Evolutionary conservation across 2,888 invertebrate species (phyloP), one percentile per base, ranked within the genome.

Genomic region (Phaonia tiefii): DNA sequence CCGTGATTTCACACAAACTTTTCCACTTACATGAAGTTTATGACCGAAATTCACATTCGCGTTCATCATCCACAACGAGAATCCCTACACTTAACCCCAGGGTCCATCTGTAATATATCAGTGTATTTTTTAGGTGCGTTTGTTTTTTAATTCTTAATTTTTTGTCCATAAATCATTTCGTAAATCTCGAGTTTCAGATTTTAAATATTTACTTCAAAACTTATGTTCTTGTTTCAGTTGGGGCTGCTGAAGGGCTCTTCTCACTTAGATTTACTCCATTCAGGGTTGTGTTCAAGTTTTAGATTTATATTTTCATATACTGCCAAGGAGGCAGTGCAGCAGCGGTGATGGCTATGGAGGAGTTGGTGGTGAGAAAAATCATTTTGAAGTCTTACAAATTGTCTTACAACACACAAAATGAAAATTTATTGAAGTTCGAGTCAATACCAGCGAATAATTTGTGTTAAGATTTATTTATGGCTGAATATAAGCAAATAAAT

Each of bases 391-490:
- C 78, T 75, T 76, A 69, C 75, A 78, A 75, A 82, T 83, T 75
- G 75, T 65, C 65, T 70, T 56, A 63, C 42, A 63, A 63, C 39
- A 51, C 58, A 65, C 69, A 69, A 83, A 83, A 84, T 84, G 75
- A 75, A 81, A 80, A 83, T 82, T 84, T 83, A 83, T 84, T 80
- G 69, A 56, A 71, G 77, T 79, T 80, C 51, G 67, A 77, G 76
- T 80, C 82, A 82, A 80, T 82, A 82, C 71, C 54, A 81, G 51
- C 79, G 82, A 82, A 84, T 78, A 67, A 75, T 66, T 77, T 71
- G 31, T 15, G 10, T 74, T 75, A 22, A 76, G 66, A 79, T 79
- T 81, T 81, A 74, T 72, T 80, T 42, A 39, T 70, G 20, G 15
- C 71, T 56, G 54, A 46, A 44, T 74, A 74, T 60, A 74, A 71